Percentiles rank a stretch among this genome's conserved stretches.
Conservation (phyloP, 2,888 invertebrate species). For the Drosophila anomalata region DNA sequence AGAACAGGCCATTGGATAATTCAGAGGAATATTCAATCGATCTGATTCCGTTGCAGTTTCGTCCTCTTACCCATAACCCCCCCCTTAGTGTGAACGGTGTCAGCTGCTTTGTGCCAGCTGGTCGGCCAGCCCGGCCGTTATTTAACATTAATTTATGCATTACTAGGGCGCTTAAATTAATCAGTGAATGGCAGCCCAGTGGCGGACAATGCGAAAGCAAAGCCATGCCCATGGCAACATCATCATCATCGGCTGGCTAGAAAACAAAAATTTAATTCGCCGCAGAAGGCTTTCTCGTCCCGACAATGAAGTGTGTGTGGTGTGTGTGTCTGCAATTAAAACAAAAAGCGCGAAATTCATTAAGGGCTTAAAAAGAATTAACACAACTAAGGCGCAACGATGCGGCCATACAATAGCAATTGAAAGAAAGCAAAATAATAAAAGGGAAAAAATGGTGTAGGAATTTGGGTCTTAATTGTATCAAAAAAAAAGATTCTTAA, state of each 20-base stretch:
- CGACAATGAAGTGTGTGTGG: neutral
- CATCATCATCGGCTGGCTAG: neutral
- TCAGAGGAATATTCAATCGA: constrained; percentile 56
- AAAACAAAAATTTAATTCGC: constrained; percentile 30
- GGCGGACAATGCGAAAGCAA: constrained; percentile 11
- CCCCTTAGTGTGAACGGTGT: constrained; percentile 7
- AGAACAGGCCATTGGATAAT: constrained; percentile 19
- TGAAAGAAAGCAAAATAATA: too few species aligned
- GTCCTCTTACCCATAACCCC: neutral
- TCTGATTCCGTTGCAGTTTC: constrained; percentile 32
- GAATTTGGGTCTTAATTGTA: too few species aligned
- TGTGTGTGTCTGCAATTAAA: constrained; percentile 3
- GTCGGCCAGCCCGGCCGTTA: constrained; percentile 59
- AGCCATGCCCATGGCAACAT: constrained; percentile 1
- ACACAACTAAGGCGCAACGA: constrained; percentile 20
- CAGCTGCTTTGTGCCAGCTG: constrained; percentile 45
- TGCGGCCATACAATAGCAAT: neutral
- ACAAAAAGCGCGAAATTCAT: constrained; percentile 12
- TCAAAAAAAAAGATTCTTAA: too few species aligned
- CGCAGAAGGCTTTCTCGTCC: constrained; percentile 1
- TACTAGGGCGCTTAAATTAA: constrained; percentile 69
- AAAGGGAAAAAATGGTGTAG: too few species aligned
- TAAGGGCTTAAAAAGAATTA: constrained; percentile 21
- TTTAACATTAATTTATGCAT: constrained; percentile 75
- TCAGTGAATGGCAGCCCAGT: constrained; percentile 61